These are phyloP conservation scores for Lepidurus arcticus DNA, from an alignment of 1,140 invertebrate genomes.

Conservation along the genomic window DNA sequence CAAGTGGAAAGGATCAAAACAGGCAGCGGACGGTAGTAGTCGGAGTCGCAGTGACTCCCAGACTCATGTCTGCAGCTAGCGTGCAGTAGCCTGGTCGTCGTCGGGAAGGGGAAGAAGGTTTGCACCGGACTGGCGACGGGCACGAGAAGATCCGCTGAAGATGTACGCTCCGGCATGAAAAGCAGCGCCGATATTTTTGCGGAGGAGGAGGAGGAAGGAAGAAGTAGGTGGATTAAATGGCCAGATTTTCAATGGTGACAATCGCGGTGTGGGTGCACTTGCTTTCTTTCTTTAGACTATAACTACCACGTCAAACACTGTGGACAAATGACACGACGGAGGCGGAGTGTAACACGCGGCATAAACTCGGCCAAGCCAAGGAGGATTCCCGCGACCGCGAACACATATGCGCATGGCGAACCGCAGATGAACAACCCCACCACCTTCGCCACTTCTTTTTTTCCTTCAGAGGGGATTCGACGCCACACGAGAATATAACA, in stretches of 20 bases:
- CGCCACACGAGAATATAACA: slow-evolving; percentile 8
- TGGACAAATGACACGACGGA: slow-evolving; percentile 17
- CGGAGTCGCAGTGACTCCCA: not conserved
- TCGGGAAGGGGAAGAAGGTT: not conserved
- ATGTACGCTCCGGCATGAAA: slow-evolving; percentile 12
- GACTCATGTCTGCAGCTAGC: not conserved
- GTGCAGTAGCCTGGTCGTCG: not conserved
- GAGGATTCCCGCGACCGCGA: slow-evolving; percentile 12
- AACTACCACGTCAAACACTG: not conserved
- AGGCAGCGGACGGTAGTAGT: not conserved
- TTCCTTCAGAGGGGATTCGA: slow-evolving; percentile 17
- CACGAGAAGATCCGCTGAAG: not conserved
- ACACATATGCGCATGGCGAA: slow-evolving; percentile 18
- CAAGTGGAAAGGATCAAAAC: not conserved
- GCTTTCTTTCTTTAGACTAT: not conserved
- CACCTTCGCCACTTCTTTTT: not conserved
- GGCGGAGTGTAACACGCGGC: slow-evolving; percentile 6
- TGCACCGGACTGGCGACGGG: slow-evolving; percentile 11
- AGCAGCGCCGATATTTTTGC: not conserved
- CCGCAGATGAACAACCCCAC: not conserved
- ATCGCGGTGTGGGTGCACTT: not conserved
- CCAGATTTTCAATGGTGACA: not conserved
- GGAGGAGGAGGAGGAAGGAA: not conserved
- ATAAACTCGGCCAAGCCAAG: slow-evolving; percentile 21
- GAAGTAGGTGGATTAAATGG: not conserved